Evolutionary conservation across 2,888 invertebrate genomes (phyloP).

Genomic region (Nudaria mundana): DNA sequence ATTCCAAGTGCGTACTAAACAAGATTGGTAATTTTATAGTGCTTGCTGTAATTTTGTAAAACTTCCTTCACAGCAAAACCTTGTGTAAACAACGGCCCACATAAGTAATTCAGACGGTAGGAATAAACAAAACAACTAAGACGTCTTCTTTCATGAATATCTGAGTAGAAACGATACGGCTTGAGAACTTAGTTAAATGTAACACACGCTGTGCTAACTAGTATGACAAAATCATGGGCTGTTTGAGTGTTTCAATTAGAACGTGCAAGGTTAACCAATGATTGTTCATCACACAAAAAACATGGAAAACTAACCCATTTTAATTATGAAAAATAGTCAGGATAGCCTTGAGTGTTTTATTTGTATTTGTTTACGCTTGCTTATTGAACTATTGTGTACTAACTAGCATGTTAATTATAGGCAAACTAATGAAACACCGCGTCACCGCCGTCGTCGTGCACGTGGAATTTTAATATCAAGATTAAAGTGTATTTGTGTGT

Average conservation of each 20-base stretch:
- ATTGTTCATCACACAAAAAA: slow-evolving; percentile 40
- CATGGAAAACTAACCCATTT: slow-evolving; percentile 20
- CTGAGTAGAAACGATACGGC: slow-evolving; percentile 43
- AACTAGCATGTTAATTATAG: too few species aligned
- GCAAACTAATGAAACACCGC: too few species aligned
- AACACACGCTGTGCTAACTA: slow-evolving; percentile 22
- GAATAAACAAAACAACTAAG: slow-evolving; percentile 53
- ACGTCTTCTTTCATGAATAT: slow-evolving; percentile 56
- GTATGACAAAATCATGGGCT: slow-evolving; percentile 24
- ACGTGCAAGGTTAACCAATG: slow-evolving; percentile 38
- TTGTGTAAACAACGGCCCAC: slow-evolving; percentile 52
- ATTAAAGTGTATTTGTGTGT: too few species aligned
- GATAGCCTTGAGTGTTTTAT: slow-evolving; percentile 21
- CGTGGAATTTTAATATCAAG: too few species aligned
- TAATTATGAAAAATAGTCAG: slow-evolving; percentile 13
- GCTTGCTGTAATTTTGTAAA: slow-evolving; percentile 44
- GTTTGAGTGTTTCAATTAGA: slow-evolving; percentile 25
- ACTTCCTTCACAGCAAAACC: slow-evolving; percentile 41
- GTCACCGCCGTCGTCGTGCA: too few species aligned
- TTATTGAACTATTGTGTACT: too few species aligned
- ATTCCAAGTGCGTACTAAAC: too few species aligned
- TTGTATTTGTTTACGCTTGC: too few species aligned
- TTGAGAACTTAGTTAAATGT: slow-evolving; percentile 29
- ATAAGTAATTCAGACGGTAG: slow-evolving; percentile 58
- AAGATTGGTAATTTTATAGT: slow-evolving; percentile 44